A percentile compares a stretch with the other conserved stretches of the same genome.
phyloP scores from a whole-genome alignment of 2,888 invertebrate species.

The Lithosia quadra region DNA sequence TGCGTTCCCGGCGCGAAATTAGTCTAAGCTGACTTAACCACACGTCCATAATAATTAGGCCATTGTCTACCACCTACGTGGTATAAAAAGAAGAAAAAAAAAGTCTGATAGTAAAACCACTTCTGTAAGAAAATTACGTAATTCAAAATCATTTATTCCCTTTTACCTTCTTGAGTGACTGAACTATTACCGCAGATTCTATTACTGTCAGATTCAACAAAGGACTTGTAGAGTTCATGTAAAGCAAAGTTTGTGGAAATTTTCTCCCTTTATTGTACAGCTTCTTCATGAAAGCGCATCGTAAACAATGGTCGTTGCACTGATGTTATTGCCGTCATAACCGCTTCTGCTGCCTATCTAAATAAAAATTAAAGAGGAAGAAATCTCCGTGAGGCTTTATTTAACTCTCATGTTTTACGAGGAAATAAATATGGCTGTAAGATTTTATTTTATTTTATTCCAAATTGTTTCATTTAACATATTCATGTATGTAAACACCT shows the following conservation, averaged over 20 bases:
- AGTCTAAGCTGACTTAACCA: too few species aligned
- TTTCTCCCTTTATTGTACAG: constrained; percentile 32
- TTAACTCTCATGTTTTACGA: background rate
- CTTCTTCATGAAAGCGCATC: constrained; percentile 49
- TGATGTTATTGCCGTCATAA: constrained; percentile 62
- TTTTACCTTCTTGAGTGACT: background rate
- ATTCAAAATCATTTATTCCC: background rate
- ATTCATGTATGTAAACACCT: too few species aligned
- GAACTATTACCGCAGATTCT: background rate
- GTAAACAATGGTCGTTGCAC: constrained; percentile 56
- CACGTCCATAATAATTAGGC: too few species aligned
- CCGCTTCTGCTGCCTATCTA: constrained; percentile 57
- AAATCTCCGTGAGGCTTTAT: background rate
- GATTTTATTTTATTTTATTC: background rate
- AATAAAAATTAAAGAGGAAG: constrained; percentile 35
- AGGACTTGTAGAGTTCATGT: background rate
- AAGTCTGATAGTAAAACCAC: background rate
- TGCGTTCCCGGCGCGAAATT: too few species aligned
- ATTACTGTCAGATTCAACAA: background rate
- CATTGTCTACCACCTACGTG: too few species aligned
- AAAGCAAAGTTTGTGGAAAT: constrained; percentile 23
- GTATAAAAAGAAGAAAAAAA: too few species aligned
- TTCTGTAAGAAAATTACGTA: background rate
- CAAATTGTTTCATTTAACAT: too few species aligned
- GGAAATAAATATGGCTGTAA: background rate